phyloP scores from a whole-genome alignment of 35 echinoderm and acorn worm species.

The Acanthaster planci region DNA sequence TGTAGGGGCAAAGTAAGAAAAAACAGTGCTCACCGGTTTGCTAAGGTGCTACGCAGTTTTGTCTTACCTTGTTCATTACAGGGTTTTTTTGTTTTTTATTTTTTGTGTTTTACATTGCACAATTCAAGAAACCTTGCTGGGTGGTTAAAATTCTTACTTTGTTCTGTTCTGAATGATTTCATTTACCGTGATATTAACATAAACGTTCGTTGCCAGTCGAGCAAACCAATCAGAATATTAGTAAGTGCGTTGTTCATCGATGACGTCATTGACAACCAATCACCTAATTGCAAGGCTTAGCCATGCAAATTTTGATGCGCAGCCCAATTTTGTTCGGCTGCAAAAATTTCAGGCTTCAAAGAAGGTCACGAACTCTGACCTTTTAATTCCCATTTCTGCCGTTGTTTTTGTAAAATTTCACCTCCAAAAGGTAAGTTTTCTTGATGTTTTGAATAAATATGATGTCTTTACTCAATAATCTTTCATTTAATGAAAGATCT shows the following conservation, averaged over 20 bases:
- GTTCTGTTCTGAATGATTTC: no score
- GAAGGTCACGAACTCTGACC: conserved; percentile 70
- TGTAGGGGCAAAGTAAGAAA: no score
- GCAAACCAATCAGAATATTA: conserved; percentile 46
- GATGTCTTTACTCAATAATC: neutral
- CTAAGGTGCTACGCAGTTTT: no score
- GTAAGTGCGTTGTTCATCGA: conserved; percentile 25
- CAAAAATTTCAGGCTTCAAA: conserved; percentile 26
- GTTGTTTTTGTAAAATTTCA: conserved; percentile 43
- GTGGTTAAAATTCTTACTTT: no score
- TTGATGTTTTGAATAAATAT: neutral
- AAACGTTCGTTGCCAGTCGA: conserved; percentile 24
- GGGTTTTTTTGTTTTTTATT: no score
- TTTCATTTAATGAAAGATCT: neutral
- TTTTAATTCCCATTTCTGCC: conserved; percentile 50
- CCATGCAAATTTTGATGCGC: conserved; percentile 31
- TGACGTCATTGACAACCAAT: conserved; percentile 49
- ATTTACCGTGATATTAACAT: conserved; percentile 3
- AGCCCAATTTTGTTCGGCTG: conserved; percentile 9
- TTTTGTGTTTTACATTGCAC: no score
- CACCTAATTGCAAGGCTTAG: conserved; percentile 19
- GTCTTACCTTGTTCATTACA: no score
- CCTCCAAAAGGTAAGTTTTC: conserved; percentile 30
- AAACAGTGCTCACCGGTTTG: no score
- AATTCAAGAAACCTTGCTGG: no score